Conservation (phyloP, 1,140 invertebrate species). For the Neodiprion virginianus region DNA sequence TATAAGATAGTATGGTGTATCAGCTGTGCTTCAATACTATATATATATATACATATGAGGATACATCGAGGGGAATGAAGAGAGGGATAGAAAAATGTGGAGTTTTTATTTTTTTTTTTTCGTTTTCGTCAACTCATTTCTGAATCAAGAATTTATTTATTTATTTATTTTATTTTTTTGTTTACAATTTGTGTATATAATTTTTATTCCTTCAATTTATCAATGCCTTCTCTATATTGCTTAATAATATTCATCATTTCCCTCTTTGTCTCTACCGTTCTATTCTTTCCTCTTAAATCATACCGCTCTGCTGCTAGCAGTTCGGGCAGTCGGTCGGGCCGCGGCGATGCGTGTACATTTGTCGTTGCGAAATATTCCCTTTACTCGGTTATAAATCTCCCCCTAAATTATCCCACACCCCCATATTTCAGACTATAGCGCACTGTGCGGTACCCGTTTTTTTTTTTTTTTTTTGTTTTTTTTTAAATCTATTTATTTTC, state of each 20-base stretch:
- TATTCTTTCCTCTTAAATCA: not conserved
- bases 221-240: not conserved
- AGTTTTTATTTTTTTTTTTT: not conserved
- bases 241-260: not conserved
- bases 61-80: no score
- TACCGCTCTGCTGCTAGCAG: not conserved
- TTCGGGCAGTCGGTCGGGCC: no score
- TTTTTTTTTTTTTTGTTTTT: not conserved
- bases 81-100: no score
- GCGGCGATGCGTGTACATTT: no score
- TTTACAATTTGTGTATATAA: not conserved
- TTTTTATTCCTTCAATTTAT: not conserved
- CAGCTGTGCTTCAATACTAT: no score
- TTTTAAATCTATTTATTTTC: not conserved
- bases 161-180: not conserved
- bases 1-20: no score
- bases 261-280: not conserved
- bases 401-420: constrained; percentile 1
- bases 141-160: not conserved
- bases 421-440: not conserved
- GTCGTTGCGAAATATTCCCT: not conserved
- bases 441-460: not conserved
- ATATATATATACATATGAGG: no score
- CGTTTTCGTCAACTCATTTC: not conserved
- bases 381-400: not conserved